phyloP scores from a whole-genome alignment of 2,797 vertebrate species.

The Oreochromis mossambicus region DNA sequence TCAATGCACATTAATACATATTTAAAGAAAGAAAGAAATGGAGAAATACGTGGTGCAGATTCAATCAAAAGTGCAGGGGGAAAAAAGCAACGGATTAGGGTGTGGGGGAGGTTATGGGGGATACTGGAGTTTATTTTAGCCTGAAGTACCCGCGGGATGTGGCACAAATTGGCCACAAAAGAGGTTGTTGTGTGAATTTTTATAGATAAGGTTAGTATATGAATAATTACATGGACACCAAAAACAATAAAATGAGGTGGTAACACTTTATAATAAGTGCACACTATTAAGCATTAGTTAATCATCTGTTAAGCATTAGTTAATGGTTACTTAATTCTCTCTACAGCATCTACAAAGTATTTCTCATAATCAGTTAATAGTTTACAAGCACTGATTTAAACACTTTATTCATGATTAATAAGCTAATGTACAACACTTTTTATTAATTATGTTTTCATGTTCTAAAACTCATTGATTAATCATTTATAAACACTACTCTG shows the following conservation, averaged over 20 bases:
- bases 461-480: too few species aligned
- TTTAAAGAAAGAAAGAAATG: slow-evolving; percentile 5
- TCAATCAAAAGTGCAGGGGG: slow-evolving; percentile 12
- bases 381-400: too few species aligned
- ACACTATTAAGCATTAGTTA: too few species aligned
- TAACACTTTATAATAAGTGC: too few species aligned
- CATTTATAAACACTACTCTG: too few species aligned
- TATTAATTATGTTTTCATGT: too few species aligned
- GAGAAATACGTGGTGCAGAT: slow-evolving; percentile 1
- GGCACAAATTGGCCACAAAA: slow-evolving; percentile 37
- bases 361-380: too few species aligned
- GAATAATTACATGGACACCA: slow-evolving; percentile 20
- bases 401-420: too few species aligned
- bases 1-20: slow-evolving; percentile 7
- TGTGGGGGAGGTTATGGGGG: slow-evolving; percentile 38
- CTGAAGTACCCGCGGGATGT: slow-evolving; percentile 13
- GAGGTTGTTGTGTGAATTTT: slow-evolving; percentile 11
- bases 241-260: background rate
- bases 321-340: too few species aligned
- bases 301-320: too few species aligned
- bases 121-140: slow-evolving; percentile 48
- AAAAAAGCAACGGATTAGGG: slow-evolving; percentile 19
- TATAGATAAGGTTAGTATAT: slow-evolving; percentile 33
- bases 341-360: too few species aligned
- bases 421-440: too few species aligned